Conservation (phyloP, 2,888 invertebrate genomes). For the Muscina levida region DNA sequence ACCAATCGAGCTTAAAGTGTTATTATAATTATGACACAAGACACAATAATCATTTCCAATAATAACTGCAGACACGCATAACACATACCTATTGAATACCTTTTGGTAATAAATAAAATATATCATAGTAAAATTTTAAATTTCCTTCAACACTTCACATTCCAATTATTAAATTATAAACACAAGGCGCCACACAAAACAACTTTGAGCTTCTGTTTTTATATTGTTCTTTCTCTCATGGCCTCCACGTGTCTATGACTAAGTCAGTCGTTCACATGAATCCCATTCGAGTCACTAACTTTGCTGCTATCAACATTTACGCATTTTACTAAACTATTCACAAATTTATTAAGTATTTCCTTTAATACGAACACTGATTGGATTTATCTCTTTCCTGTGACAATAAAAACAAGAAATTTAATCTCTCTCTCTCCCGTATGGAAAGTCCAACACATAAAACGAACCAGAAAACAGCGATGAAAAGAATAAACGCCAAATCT, state of each 20-base stretch:
- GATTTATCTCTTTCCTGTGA: slow-evolving; percentile 54
- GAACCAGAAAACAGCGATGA: slow-evolving; percentile 12
- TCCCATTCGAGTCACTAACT: background rate
- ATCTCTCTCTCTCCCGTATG: slow-evolving; percentile 23
- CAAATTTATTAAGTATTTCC: slow-evolving; percentile 20
- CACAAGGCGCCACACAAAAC: too few species aligned
- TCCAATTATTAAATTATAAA: too few species aligned
- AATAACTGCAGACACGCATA: too few species aligned
- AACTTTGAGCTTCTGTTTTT: too few species aligned
- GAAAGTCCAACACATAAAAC: background rate
- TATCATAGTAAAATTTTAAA: too few species aligned
- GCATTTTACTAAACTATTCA: slow-evolving; percentile 32
- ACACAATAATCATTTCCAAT: too few species aligned
- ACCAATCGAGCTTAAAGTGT: too few species aligned
- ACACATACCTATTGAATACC: too few species aligned
- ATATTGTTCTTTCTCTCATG: too few species aligned
- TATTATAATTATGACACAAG: too few species aligned
- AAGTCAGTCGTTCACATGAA: background rate
- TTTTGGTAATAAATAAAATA: too few species aligned
- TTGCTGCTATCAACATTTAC: background rate
- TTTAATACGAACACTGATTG: background rate
- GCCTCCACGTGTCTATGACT: background rate
- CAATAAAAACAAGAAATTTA: slow-evolving; percentile 57
- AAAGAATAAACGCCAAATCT: slow-evolving; percentile 33
- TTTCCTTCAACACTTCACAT: too few species aligned